Percentiles rank a stretch among this genome's conserved stretches.
phyloP scores from a whole-genome alignment of 2,113 vertebrate species.

The Lichenostomus cassidix region DNA sequence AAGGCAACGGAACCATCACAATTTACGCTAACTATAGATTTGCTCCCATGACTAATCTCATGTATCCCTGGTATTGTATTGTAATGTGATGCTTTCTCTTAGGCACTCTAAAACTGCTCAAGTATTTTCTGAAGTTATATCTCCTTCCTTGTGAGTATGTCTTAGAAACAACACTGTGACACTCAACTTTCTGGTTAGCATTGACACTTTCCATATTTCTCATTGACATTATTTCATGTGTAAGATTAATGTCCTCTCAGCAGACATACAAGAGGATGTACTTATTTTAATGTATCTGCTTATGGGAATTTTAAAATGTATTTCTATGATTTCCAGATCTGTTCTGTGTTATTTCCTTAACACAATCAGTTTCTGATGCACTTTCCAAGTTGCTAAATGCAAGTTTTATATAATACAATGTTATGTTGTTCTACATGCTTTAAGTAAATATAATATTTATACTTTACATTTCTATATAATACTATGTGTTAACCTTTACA shows the following conservation, averaged over 20 bases:
- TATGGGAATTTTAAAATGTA: not conserved
- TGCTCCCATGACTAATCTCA: fast-evolving
- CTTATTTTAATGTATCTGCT: not conserved
- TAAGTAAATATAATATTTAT: not conserved
- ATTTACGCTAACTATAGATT: not conserved
- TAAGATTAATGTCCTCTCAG: not conserved
- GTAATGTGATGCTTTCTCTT: not conserved
- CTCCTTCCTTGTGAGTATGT: not conserved
- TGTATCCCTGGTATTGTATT: not conserved
- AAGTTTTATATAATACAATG: not conserved
- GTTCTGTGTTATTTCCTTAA: not conserved
- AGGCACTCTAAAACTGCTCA: not conserved
- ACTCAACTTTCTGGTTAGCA: not conserved
- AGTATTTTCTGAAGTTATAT: not conserved
- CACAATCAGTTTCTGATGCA: not conserved
- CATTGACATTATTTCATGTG: not conserved
- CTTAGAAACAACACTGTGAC: not conserved
- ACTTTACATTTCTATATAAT: not conserved
- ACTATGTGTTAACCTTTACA: not conserved
- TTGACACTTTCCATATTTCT: not conserved
- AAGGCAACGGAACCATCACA: not conserved
- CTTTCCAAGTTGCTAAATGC: not conserved
- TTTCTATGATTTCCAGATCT: not conserved
- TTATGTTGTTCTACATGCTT: not conserved
- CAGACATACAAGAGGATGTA: not conserved